These are phyloP conservation scores for Tetragonula carbonaria DNA, from an alignment of 2,888 invertebrate species.

Conservation along the genomic window DNA sequence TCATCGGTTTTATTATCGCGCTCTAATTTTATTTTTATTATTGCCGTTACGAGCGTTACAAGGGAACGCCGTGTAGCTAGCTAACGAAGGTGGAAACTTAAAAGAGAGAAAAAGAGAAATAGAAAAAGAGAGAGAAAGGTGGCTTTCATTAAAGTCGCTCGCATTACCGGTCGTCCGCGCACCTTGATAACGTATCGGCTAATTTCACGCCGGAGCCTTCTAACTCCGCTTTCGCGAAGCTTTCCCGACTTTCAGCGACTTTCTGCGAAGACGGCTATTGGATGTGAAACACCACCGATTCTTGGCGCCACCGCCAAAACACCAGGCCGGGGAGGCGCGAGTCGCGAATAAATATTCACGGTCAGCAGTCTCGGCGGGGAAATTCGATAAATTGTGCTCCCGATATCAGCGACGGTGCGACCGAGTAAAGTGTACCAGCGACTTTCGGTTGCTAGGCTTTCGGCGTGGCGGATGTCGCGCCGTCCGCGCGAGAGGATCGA, in stretches of 20 bases:
- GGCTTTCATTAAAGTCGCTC: conserved; percentile 63
- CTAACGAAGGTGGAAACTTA: conserved; percentile 41
- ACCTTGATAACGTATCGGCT: conserved; percentile 68
- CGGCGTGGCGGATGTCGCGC: conserved; percentile 1
- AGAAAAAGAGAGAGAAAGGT: not conserved
- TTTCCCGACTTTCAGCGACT: conserved; percentile 38
- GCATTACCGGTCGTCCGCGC: conserved; percentile 45
- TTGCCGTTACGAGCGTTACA: conserved; percentile 36
- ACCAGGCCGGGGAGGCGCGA: not conserved
- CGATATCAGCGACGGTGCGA: conserved; percentile 17
- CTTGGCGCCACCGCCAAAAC: not conserved
- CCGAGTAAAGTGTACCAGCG: not conserved
- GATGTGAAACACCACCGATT: no score
- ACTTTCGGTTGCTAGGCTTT: not conserved
- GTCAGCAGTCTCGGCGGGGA: not conserved
- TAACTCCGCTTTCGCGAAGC: not conserved
- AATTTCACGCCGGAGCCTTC: conserved; percentile 72
- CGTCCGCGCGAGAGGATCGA: conserved; percentile 33
- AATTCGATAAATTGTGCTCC: conserved; percentile 20
- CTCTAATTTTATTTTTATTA: conserved; percentile 25
- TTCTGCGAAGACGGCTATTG: not conserved
- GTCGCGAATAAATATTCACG: conserved; percentile 19
- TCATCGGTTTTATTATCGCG: not conserved
- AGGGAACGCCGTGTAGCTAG: conserved; percentile 18
- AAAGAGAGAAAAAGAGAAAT: not conserved